Evolutionary conservation across 2,888 invertebrate species (phyloP), one percentile per base, ranked within the genome.

Genomic region (Amaurobius ferox): DNA sequence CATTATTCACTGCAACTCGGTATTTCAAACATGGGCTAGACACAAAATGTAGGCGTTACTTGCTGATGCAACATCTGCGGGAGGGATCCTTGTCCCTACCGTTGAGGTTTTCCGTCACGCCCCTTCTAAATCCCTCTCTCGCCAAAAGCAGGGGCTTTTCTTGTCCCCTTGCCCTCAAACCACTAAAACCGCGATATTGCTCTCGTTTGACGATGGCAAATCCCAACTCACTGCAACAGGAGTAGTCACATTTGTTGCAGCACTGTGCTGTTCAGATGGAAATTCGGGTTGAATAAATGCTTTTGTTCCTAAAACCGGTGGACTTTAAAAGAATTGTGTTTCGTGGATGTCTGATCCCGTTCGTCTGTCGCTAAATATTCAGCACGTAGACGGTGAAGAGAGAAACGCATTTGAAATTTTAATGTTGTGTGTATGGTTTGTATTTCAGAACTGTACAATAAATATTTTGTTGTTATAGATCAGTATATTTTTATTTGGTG

Each of bases 161-260:
- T 55, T 19, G 55, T 55, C 55, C 55, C 55, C 55, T 55, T 23
- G 55, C 55, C 55, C 55, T 26, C 55, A 55, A 55, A 55, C 55
- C 55, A 55, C 55, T 55, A 55, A 55, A 55, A 55, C 55, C 55
- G 11, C 55, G 23, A 55, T 55, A 23, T 55, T 55, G 23, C 55
- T 55, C 23, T 55, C 23, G 7, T 11, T 16, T 19, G 55, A 6
- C 5, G 55, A 55, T 7, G 23, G 23, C 23, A 55, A 55, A 55
- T 55, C 55, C 55, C 55, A 23, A 23, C 55, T 55, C 13, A 23
- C 23, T 6, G 55, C 55, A 55, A 55, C 55, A 55, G 23, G 55
- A 55, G 55, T 55, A 55, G 23, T 55, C 55, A 55, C 55, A 55
- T 55, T 55, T 55, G 55, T 23, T 55, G 55, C 55, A 55, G 23